Evolutionary conservation across 2,888 invertebrate species (phyloP).

Genomic region (Campoplex nolae): DNA sequence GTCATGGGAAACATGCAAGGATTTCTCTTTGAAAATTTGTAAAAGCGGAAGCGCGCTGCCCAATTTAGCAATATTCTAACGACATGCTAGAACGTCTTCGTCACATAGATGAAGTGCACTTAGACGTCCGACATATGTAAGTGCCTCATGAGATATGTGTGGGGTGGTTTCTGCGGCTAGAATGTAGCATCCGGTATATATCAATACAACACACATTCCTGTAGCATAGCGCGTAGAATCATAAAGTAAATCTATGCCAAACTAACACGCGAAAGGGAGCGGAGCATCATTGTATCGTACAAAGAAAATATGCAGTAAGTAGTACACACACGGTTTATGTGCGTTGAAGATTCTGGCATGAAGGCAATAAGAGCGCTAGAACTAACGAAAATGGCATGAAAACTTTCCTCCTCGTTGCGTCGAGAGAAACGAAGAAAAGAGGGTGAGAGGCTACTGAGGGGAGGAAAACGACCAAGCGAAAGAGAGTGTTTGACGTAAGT

Average conservation of each 20-base stretch:
- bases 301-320: not conserved
- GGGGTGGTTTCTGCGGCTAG: slow-evolving; percentile 21
- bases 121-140: not conserved
- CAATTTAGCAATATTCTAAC: slow-evolving; percentile 48
- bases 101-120: not conserved
- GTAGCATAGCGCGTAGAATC: slow-evolving; percentile 37
- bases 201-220: slow-evolving; percentile 5
- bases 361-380: slow-evolving; percentile 15
- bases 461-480: not conserved
- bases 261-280: slow-evolving; percentile 18
- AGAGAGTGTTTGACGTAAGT: slow-evolving; percentile 28
- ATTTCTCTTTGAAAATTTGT: not conserved
- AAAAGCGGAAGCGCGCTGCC: slow-evolving; percentile 8
- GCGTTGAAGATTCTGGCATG: slow-evolving; percentile 16
- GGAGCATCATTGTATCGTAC: too few relatives aligned
- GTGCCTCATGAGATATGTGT: not conserved
- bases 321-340: not conserved
- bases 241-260: slow-evolving; percentile 54
- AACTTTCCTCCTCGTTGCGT: slow-evolving; percentile 18
- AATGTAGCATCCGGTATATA: slow-evolving; percentile 4
- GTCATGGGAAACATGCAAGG: too few relatives aligned
- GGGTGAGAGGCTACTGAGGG: not conserved
- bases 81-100: not conserved
- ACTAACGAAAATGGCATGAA: slow-evolving; percentile 32
- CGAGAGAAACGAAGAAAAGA: not conserved